These are phyloP conservation scores for Hassar affinis DNA, from an alignment of 2,113 vertebrate species.

Conservation along the genomic window DNA sequence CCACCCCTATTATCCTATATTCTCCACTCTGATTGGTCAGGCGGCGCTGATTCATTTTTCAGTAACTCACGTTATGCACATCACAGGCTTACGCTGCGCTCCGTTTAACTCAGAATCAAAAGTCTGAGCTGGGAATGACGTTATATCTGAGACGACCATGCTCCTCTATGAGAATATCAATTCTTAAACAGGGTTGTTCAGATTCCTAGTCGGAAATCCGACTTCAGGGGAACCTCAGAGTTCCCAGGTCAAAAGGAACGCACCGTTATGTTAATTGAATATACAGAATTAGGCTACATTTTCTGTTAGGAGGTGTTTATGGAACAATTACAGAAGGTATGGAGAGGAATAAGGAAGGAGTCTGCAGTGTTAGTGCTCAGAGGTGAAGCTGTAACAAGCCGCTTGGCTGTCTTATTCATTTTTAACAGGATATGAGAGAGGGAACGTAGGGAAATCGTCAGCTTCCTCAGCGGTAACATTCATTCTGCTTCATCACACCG, in stretches of 20 bases:
- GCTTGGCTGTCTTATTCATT: neutral
- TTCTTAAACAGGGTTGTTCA: too few species aligned
- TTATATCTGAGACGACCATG: too few species aligned
- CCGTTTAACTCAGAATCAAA: too few species aligned
- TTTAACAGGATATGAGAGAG: neutral
- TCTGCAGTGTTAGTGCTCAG: neutral
- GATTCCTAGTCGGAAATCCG: too few species aligned
- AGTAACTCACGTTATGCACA: neutral
- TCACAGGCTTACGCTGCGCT: neutral
- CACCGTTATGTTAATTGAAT: neutral
- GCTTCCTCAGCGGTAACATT: too few species aligned
- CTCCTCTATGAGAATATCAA: too few species aligned
- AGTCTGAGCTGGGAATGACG: too few species aligned
- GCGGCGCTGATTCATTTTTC: neutral
- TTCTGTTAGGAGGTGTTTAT: neutral
- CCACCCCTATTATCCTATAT: neutral
- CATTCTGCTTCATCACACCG: neutral
- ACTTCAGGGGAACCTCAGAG: too few species aligned
- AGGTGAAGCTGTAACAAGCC: neutral
- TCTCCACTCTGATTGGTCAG: neutral
- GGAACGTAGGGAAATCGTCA: too few species aligned
- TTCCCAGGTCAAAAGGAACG: too few species aligned
- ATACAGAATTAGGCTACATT: neutral
- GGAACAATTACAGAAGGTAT: neutral
- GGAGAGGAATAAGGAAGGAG: neutral